Evolutionary conservation across 2,888 invertebrate genomes (phyloP).

Genomic region (Lysandra bellargus): DNA sequence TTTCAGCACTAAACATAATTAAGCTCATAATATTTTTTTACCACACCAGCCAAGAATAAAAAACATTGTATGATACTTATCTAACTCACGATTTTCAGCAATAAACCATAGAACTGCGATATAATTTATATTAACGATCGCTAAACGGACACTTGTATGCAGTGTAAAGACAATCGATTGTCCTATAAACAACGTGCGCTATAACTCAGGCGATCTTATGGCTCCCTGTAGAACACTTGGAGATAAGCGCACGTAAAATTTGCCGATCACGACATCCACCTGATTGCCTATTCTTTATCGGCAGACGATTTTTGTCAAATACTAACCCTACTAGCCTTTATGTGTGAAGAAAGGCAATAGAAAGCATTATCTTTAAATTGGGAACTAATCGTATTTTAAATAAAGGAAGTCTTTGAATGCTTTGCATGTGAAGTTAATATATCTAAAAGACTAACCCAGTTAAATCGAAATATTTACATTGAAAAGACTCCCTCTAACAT

Average conservation of each 20-base stretch:
- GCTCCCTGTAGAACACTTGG: slow-evolving; percentile 63
- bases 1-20: too few species aligned
- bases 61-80: not conserved
- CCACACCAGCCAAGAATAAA: not conserved
- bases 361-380: too few species aligned
- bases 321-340: too few species aligned
- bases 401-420: too few species aligned
- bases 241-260: slow-evolving; percentile 53
- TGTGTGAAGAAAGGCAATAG: too few species aligned
- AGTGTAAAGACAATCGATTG: slow-evolving; percentile 50
- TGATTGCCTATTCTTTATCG: slow-evolving; percentile 45
- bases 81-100: slow-evolving; percentile 18
- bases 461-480: too few species aligned
- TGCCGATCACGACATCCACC: slow-evolving; percentile 47
- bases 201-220: slow-evolving; percentile 44
- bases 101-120: slow-evolving; percentile 30
- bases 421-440: too few species aligned
- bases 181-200: slow-evolving; percentile 47
- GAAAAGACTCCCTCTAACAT: too few species aligned
- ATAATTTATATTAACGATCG: not conserved
- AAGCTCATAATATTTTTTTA: not conserved
- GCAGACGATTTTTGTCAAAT: not conserved
- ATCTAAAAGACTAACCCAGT: too few species aligned
- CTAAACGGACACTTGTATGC: slow-evolving; percentile 40
- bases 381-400: too few species aligned